Conservation (phyloP, 2,888 invertebrate genomes). For the Scaptomyza tumidula region DNA sequence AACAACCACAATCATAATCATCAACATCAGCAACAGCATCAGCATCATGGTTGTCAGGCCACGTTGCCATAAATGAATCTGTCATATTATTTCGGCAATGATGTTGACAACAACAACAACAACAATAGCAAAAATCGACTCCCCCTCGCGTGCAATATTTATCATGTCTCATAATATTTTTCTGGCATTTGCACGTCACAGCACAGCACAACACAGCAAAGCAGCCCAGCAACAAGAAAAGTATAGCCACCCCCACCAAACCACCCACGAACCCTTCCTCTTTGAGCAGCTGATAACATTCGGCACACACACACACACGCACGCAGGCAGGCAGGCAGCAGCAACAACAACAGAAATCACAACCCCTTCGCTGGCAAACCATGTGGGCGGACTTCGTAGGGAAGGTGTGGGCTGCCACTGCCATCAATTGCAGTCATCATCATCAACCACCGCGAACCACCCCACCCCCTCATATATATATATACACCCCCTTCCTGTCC, state of each 20-base stretch:
- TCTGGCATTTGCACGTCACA: conserved; percentile 82
- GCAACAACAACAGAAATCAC: conserved; percentile 56
- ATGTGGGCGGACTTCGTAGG: conserved; percentile 55
- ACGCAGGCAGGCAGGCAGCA: conserved; percentile 16
- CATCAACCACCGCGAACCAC: conserved; percentile 70
- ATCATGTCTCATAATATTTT: conserved; percentile 82
- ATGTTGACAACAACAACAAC: conserved; percentile 63
- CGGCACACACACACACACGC: conserved; percentile 36
- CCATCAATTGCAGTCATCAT: conserved; percentile 80
- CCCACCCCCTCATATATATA: not conserved
- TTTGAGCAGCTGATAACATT: conserved; percentile 75
- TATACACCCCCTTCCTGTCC: not conserved
- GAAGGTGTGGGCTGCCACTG: conserved; percentile 40
- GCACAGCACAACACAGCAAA: conserved; percentile 27
- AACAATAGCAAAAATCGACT: conserved; percentile 54
- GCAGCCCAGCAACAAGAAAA: conserved; percentile 5
- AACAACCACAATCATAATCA: conserved; percentile 2
- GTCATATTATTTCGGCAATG: conserved; percentile 80
- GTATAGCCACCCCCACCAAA: not conserved
- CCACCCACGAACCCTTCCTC: conserved; percentile 10
- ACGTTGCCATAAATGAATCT: conserved; percentile 74
- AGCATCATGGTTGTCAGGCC: conserved; percentile 42
- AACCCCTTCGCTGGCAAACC: conserved; percentile 70
- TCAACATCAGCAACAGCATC: conserved; percentile 25
- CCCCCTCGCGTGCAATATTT: conserved; percentile 76